phyloP scores from a whole-genome alignment of 2,113 vertebrate species.

The Melanotaenia duboulayi region DNA sequence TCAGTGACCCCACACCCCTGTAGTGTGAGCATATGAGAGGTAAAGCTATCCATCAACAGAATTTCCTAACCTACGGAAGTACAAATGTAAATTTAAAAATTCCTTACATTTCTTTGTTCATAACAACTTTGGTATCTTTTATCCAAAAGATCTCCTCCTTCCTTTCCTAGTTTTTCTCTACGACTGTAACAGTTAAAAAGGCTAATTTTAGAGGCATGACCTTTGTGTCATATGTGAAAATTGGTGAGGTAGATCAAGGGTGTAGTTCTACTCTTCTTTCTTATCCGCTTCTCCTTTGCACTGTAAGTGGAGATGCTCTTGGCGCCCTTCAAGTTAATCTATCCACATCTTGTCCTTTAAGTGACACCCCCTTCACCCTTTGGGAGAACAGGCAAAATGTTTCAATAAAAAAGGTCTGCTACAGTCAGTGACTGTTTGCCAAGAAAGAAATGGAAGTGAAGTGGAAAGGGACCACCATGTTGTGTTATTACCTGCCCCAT shows the following conservation, averaged over 20 bases:
- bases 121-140: neutral
- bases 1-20: slow-evolving; percentile 53
- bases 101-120: neutral
- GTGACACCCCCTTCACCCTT: neutral
- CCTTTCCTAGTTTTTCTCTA: slow-evolving; percentile 9
- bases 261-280: slow-evolving; percentile 14
- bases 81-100: slow-evolving; percentile 9
- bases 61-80: neutral
- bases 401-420: slow-evolving; percentile 3
- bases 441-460: neutral
- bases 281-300: slow-evolving; percentile 26
- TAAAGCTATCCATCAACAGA: slow-evolving; percentile 23
- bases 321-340: slow-evolving; percentile 49
- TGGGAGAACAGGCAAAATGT: neutral
- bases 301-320: slow-evolving; percentile 69
- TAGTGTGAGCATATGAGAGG: slow-evolving; percentile 23
- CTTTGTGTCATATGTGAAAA: slow-evolving; percentile 71
- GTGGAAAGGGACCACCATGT: too few species aligned
- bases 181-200: slow-evolving; percentile 30
- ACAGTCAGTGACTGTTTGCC: neutral
- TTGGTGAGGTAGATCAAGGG: slow-evolving; percentile 27
- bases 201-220: slow-evolving; percentile 78
- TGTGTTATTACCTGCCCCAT: neutral
- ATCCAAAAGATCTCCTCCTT: slow-evolving; percentile 1
- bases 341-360: slow-evolving; percentile 71